Evolutionary conservation across 23 tunicate genomes (phyloP).

Genomic region (Corella eumyota): DNA sequence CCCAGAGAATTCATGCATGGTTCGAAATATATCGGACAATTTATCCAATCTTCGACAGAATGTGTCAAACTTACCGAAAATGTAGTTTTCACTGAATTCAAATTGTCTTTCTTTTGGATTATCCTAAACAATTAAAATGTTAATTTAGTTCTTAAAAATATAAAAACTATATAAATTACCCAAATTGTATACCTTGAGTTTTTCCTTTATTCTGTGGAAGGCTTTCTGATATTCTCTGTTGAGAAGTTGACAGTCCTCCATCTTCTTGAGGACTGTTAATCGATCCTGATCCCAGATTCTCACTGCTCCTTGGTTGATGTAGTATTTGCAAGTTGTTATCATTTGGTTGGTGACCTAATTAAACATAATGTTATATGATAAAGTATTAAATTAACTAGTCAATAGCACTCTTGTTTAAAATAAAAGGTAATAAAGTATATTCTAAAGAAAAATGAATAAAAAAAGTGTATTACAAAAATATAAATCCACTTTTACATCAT

Average conservation of each 20-base stretch:
- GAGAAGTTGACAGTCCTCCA: conserved; percentile 52
- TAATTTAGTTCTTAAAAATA: not conserved
- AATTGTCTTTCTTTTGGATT: conserved; percentile 65
- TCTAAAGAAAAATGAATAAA: no score
- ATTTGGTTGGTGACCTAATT: conserved; percentile 76
- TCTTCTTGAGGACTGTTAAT: conserved; percentile 19
- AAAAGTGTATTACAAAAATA: no score
- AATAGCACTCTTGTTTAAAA: not conserved
- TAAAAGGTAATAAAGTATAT: not conserved
- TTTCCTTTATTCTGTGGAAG: conserved; percentile 56
- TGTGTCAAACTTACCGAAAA: conserved; percentile 83
- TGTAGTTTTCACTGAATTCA: conserved; percentile 86
- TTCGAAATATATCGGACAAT: conserved; percentile 46
- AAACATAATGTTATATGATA: not conserved
- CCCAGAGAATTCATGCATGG: conserved; percentile 55
- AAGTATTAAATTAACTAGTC: not conserved
- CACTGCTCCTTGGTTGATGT: conserved; percentile 64
- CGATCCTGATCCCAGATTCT: conserved; percentile 82
- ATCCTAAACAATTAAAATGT: conserved; percentile 14
- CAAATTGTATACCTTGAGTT: conserved; percentile 26
- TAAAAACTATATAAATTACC: no score
- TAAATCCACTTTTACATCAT: no score
- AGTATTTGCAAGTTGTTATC: conserved; percentile 75
- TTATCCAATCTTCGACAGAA: conserved; percentile 67
- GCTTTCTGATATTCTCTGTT: conserved; percentile 55